Conservation (phyloP, 2,797 vertebrate genomes). For the Bovichtus diacanthus region DNA sequence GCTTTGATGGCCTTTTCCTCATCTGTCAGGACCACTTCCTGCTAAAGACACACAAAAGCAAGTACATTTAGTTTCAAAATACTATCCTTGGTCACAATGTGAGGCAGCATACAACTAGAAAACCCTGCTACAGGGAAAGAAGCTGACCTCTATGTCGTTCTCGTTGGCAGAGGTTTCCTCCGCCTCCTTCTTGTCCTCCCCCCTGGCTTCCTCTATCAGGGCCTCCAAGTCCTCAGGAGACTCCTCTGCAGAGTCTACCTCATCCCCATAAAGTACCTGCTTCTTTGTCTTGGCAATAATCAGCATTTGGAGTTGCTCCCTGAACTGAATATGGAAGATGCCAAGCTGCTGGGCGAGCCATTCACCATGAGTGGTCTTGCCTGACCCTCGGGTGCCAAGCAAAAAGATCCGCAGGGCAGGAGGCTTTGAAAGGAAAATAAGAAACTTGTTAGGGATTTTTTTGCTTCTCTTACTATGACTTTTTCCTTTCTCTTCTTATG, state of each 20-base stretch:
- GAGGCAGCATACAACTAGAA: neutral
- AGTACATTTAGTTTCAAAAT: neutral
- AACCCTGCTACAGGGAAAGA: neutral
- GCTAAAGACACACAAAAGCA: constrained; percentile 36
- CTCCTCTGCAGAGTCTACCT: constrained; percentile 80
- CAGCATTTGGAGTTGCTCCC: constrained; percentile 91
- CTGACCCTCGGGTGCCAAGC: constrained; percentile 90
- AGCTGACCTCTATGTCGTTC: constrained; percentile 49
- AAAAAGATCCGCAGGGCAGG: constrained; percentile 90
- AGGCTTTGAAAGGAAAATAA: constrained; percentile 79
- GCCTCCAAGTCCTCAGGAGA: constrained; percentile 62
- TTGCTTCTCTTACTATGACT: neutral
- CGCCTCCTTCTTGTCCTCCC: constrained; percentile 2
- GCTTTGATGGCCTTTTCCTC: constrained; percentile 90
- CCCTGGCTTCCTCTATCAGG: constrained; percentile 53
- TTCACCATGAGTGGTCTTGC: constrained; percentile 89
- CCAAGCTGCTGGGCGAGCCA: constrained; percentile 89
- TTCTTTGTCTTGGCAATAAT: constrained; percentile 89
- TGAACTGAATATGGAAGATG: constrained; percentile 95
- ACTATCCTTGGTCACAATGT: neutral
- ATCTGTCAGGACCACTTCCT: constrained; percentile 83
- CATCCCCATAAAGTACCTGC: constrained; percentile 80
- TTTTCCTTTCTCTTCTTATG: neutral
- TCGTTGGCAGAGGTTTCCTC: constrained; percentile 21
- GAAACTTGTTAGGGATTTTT: neutral